Evolutionary conservation across 2,113 vertebrate genomes (phyloP).

Genomic region (Antechinus stuartii): DNA sequence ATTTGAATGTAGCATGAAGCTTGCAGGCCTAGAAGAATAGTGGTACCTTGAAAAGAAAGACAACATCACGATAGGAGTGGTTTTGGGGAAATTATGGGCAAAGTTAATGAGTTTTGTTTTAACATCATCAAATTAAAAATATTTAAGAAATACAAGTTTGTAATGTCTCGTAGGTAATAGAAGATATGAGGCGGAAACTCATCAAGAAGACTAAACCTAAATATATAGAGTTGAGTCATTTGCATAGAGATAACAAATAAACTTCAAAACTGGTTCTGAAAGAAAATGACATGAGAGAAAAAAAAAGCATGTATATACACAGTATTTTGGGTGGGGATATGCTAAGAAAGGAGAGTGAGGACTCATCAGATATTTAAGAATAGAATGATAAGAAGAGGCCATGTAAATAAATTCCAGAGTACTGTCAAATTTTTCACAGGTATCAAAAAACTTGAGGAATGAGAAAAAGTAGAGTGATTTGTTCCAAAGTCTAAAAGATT

Average conservation of each 20-base stretch:
- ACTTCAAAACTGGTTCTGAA: neutral
- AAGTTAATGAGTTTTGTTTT: neutral
- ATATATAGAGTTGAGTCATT: neutral
- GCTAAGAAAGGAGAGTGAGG: neutral
- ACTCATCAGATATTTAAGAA: neutral
- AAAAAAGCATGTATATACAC: rapidly evolving
- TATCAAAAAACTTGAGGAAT: neutral
- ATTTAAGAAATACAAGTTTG: neutral
- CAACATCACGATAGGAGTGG: neutral
- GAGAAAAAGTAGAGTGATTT: neutral
- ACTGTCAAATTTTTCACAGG: neutral
- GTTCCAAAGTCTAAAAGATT: neutral
- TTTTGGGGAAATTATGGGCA: neutral
- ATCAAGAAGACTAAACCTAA: neutral
- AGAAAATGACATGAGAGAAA: neutral
- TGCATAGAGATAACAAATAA: neutral
- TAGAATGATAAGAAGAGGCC: neutral
- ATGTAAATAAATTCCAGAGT: neutral
- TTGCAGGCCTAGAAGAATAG: neutral
- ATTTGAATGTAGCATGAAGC: neutral
- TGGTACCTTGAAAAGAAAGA: neutral
- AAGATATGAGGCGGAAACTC: neutral
- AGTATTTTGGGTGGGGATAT: neutral
- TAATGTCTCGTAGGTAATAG: neutral
- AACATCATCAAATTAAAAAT: neutral